Evolutionary conservation across 2,888 invertebrate species (phyloP), one percentile per base, ranked within the genome.

Genomic region (Trimorus sp.): DNA sequence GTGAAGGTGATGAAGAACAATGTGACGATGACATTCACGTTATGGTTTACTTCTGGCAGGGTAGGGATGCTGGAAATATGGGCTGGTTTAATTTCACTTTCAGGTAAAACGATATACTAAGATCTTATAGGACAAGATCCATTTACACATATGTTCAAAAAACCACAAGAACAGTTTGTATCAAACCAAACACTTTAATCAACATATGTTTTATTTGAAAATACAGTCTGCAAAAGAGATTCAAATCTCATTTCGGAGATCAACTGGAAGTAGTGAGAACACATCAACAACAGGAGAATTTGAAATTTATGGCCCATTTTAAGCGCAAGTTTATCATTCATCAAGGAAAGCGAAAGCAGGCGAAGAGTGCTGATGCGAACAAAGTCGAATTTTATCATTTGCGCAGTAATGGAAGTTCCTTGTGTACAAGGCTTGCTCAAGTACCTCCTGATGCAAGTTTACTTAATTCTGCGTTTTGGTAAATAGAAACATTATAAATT

Each of bases 11-110:
- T 12, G 93, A 94, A 5, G 94, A 93, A 1, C 92, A 92, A 66
- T 89, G 88, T 11, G 95, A 95, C 88, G 95, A 95, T 86, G 96
- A 96, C 89, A 96, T 96, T 88, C 97, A 97, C 89, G 98, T 98
- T 93, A 97, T 98, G 60, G 99, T 99, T n/a, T 99, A 99, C 92
- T 99, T 99, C 93, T 99, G 99, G 99, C 99, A 99, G 93, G 99
- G 99, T 0, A 93, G 97, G 66, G 97, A 98, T 89, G 99, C 99
- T 2, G 96, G 97, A 82, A 99, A 99, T 92, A 99, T 99, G 99
- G 99, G 99, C 77, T 99, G 99, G 99, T 94, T 99, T 0, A 99
- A 98, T 0, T 99, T 99, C 92, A 99, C 99, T 0, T 99, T 99
- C 92, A 98, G 98, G 88, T 90, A 86, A 14, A 7, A 26, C 26